A percentile compares a stretch with the other conserved stretches of the same genome.
Evolutionary conservation across 2,113 vertebrate genomes (phyloP).

Genomic region (Strix uralensis): DNA sequence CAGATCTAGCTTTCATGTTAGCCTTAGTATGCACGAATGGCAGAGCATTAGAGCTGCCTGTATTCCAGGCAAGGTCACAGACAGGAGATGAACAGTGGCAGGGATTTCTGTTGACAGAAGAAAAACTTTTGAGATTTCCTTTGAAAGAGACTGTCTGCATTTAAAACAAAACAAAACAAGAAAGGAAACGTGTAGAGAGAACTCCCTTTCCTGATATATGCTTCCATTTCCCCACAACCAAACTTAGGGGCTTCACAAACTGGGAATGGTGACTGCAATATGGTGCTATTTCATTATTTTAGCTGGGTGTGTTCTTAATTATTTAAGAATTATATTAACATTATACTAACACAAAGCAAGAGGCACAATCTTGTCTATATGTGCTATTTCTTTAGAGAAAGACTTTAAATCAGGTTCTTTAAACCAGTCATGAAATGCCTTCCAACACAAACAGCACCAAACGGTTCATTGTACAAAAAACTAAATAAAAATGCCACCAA

Average conservation of each 20-base stretch:
- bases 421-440: not conserved
- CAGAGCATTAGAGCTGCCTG: slow-evolving; percentile 15
- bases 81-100: not conserved
- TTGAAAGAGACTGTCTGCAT: not conserved
- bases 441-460: not conserved
- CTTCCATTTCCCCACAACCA: not conserved
- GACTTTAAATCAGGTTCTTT: not conserved
- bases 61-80: not conserved
- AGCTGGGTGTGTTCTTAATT: not conserved
- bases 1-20: not conserved
- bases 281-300: not conserved
- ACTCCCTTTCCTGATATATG: not conserved
- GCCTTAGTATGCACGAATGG: not conserved
- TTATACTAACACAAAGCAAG: not conserved
- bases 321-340: no score
- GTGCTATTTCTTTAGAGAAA: not conserved
- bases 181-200: not conserved
- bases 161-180: not conserved
- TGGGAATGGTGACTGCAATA: not conserved
- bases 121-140: not conserved
- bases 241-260: not conserved
- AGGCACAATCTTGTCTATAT: not conserved
- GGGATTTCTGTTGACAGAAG: not conserved
- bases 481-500: not conserved
- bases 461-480: not conserved